Conservation (phyloP, 2,888 invertebrate species). For the Pinctada fucata region DNA sequence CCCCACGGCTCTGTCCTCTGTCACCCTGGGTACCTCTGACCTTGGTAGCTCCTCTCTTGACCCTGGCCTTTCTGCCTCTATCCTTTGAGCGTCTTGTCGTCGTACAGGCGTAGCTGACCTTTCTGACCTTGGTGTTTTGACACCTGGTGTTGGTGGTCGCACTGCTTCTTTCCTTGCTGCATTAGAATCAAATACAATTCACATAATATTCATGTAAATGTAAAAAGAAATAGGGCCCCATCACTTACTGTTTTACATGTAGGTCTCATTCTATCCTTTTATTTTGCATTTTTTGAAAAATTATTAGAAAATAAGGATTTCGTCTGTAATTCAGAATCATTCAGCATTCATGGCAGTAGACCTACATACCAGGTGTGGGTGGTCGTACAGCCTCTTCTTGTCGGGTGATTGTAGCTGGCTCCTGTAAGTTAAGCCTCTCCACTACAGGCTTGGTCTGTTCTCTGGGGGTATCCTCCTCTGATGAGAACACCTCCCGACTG, state of each 20-base stretch:
- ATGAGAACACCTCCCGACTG: slow-evolving; percentile 35
- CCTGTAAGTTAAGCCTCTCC: slow-evolving; percentile 28
- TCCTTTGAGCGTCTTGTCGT: slow-evolving; percentile 11
- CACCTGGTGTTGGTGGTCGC: slow-evolving; percentile 29
- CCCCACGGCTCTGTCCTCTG: slow-evolving; percentile 50
- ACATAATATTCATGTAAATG: background rate
- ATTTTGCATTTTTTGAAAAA: no score
- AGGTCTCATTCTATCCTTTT: no score
- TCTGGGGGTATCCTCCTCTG: slow-evolving; percentile 38
- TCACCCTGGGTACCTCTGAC: slow-evolving; percentile 10
- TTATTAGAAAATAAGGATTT: no score
- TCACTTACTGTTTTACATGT: no score
- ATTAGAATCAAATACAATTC: background rate
- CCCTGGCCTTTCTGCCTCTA: slow-evolving; percentile 20
- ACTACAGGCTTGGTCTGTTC: slow-evolving; percentile 24
- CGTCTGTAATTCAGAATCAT: no score
- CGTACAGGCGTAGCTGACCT: slow-evolving; percentile 17
- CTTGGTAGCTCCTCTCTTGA: slow-evolving; percentile 14
- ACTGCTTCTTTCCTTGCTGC: slow-evolving; percentile 21
- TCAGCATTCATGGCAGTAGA: no score
- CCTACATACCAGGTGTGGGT: slow-evolving; percentile 13
- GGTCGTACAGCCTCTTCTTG: slow-evolving; percentile 20
- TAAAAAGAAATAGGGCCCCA: no score
- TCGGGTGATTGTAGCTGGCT: slow-evolving; percentile 26
- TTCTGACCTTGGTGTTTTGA: slow-evolving; percentile 32